These are phyloP conservation scores for Sebastes iracundus DNA, from an alignment of 2,797 vertebrate species.

Conservation along the genomic window DNA sequence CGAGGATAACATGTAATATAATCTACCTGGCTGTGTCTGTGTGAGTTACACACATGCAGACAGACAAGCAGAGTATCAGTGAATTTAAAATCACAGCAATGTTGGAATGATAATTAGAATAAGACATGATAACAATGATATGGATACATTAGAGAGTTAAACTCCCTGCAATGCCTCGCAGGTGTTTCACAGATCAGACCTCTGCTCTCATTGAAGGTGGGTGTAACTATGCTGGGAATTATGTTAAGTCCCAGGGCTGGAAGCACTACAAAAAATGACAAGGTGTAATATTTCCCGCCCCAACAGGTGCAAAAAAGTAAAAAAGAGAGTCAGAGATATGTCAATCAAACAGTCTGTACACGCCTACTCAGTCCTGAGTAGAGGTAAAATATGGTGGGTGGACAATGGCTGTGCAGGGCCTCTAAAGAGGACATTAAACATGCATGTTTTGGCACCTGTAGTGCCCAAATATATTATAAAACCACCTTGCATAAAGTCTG, in stretches of 20 bases:
- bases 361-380: not conserved
- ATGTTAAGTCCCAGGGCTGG: not conserved
- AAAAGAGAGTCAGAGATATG: not conserved
- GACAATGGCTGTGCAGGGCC: not conserved
- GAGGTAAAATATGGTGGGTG: not conserved
- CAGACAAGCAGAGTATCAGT: not conserved
- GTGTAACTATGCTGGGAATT: not conserved
- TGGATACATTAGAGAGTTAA: not conserved
- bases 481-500: no score
- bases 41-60: conserved; percentile 9
- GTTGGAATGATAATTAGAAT: not conserved
- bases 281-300: not conserved
- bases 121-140: not conserved
- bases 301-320: not conserved
- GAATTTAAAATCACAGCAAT: conserved; percentile 1
- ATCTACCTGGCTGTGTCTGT: conserved; percentile 1
- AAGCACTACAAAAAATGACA: not conserved
- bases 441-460: no score
- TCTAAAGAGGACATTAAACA: no score
- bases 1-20: not conserved
- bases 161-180: not conserved
- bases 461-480: no score
- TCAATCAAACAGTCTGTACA: not conserved
- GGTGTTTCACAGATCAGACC: not conserved
- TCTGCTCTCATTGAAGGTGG: not conserved